Evolutionary conservation across 2,797 vertebrate species (phyloP), one percentile per base, ranked within the genome.

Genomic region (Salmo trutta): DNA sequence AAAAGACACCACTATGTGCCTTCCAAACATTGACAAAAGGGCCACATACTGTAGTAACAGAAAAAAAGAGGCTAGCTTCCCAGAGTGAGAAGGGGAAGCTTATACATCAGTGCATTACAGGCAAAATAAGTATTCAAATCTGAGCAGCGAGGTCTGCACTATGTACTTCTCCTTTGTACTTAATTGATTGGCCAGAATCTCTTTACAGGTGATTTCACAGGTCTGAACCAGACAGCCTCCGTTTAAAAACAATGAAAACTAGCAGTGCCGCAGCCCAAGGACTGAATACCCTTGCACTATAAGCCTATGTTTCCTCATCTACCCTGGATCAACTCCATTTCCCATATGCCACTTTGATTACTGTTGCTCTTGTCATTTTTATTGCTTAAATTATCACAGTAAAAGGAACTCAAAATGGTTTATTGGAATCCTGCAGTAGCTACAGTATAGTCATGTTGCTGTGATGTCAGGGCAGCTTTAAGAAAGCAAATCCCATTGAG

Each of bases 321-420:
- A 74, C 65, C 79, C 82, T 77, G 77, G 77, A 82, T 83, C 82
- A 62, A 64, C 81, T 82, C 77, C 72, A 69, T 70, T 33, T 83
- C 77, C 76, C 70, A 71, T 27, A 33, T 65, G 62, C 77, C 70
- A 70, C 69, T 36, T 52, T 72, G 19, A 21, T 70, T n/a, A 31
- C n/a, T 16, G 54, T 54, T 41, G 7, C 72, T 16, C 19, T 51
- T 29, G 6, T 33, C 67, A 76, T 76, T 75, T 33, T 69, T 85
- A 85, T 89, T 90, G 88, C 88, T 86, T 47, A 82, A 82, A 77
- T 73, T 84, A 72, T 83, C 79, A 85, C 79, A 81, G 73, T 86
- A 84, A 82, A 19, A 73, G 27, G 52, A 73, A 27, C 71, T 27
- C 21, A 19, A 53, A 21, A 73, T 56, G 7, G 24, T 15, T 31